These are phyloP conservation scores for Pontoporia blainvillei DNA, from an alignment of 2,113 vertebrate species.

Conservation along the genomic window DNA sequence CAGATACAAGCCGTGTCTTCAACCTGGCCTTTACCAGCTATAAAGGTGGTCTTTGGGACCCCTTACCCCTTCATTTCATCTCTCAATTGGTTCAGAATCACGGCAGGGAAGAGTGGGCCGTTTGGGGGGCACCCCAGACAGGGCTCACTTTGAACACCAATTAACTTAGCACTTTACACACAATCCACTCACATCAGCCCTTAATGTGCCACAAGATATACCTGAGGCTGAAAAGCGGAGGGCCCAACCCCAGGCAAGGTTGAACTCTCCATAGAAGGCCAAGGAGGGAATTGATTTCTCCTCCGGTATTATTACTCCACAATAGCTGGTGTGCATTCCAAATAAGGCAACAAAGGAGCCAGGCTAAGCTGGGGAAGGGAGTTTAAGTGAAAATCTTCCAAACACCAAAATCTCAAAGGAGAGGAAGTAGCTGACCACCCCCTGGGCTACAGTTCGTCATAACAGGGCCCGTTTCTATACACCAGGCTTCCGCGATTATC, in stretches of 20 bases:
- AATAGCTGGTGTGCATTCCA: neutral
- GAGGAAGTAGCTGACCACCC: conserved; percentile 29
- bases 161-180: neutral
- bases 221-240: neutral
- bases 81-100: neutral
- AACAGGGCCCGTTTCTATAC: neutral
- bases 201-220: neutral
- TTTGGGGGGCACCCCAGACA: neutral
- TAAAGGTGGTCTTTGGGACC: neutral
- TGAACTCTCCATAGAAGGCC: neutral
- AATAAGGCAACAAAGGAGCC: neutral
- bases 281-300: neutral
- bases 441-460: neutral
- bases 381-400: neutral
- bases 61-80: neutral
- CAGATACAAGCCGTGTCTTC: neutral
- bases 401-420: conserved; percentile 20
- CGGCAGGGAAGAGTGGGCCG: neutral
- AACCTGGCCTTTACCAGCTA: neutral
- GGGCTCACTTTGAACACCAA: neutral
- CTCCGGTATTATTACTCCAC: neutral
- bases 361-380: neutral
- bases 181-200: neutral
- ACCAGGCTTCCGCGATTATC: neutral
- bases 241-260: neutral